These are phyloP conservation scores for Molanna angustata DNA, from an alignment of 2,888 invertebrate genomes.

Conservation along the genomic window DNA sequence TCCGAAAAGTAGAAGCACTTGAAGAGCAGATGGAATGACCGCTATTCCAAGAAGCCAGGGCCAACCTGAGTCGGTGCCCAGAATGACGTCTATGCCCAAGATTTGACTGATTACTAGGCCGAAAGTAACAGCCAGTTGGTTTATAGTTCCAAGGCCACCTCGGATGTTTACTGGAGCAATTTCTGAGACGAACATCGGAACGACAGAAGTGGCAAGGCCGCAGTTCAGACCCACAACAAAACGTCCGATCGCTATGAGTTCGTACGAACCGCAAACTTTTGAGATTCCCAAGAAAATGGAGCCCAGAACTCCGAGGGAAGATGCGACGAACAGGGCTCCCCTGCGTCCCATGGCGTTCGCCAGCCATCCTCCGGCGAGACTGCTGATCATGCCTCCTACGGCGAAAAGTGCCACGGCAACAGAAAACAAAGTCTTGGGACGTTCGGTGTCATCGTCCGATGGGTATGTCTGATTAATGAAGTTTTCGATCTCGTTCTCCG, in stretches of 20 bases:
- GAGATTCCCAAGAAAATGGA: constrained; percentile 67
- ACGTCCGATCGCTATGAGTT: constrained; percentile 69
- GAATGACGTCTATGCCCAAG: constrained; percentile 49
- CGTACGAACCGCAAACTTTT: constrained; percentile 60
- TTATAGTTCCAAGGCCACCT: constrained; percentile 53
- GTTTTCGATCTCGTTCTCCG: constrained; percentile 59
- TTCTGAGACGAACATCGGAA: constrained; percentile 54
- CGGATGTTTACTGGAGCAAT: constrained; percentile 47
- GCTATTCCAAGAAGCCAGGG: constrained; percentile 50
- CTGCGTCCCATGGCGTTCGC: constrained; percentile 69
- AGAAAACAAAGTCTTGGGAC: constrained; percentile 56
- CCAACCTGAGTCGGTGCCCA: constrained; percentile 51
- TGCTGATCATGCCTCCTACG: constrained; percentile 76
- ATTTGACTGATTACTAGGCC: constrained; percentile 49
- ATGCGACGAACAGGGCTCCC: constrained; percentile 63
- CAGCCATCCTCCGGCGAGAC: constrained; percentile 70
- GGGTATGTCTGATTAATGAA: constrained; percentile 59
- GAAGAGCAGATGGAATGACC: constrained; percentile 45
- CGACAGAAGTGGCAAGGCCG: constrained; percentile 57
- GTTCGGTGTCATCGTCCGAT: constrained; percentile 44
- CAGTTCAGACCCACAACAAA: constrained; percentile 73
- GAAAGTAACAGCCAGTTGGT: constrained; percentile 51
- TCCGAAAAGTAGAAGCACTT: constrained; percentile 46
- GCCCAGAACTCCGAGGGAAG: constrained; percentile 61
- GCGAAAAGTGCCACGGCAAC: constrained; percentile 74